Conservation (phyloP, 2,113 vertebrate species). For the Ictalurus punctatus region DNA sequence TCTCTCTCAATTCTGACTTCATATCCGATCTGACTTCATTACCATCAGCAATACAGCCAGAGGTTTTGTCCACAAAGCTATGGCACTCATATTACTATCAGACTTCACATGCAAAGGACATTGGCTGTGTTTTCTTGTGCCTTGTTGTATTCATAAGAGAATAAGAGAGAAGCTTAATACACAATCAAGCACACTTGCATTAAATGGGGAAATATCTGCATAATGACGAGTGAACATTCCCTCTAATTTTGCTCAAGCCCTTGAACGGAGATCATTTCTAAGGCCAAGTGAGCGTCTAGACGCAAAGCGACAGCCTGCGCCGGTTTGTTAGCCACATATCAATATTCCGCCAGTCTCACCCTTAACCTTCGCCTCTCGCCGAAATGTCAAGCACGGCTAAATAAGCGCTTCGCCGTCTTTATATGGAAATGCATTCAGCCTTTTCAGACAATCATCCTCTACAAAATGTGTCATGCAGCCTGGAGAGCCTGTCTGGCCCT, state of each 20-base stretch:
- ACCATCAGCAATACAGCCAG: background rate
- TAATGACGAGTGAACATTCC: slow-evolving; percentile 27
- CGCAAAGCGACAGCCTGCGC: slow-evolving; percentile 37
- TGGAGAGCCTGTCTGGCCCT: slow-evolving; percentile 43
- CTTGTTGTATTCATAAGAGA: background rate
- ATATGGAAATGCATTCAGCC: slow-evolving; percentile 73
- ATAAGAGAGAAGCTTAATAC: background rate
- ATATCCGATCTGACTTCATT: background rate
- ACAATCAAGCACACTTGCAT: background rate
- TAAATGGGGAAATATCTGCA: slow-evolving; percentile 30
- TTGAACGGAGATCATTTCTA: slow-evolving; percentile 41
- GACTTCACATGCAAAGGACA: background rate
- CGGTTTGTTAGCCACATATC: slow-evolving; percentile 63
- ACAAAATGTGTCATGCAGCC: slow-evolving; percentile 18
- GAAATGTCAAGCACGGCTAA: slow-evolving; percentile 73
- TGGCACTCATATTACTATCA: background rate
- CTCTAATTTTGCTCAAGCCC: slow-evolving; percentile 31
- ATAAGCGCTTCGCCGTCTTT: slow-evolving; percentile 57
- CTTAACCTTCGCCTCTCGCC: slow-evolving; percentile 57
- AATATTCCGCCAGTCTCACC: slow-evolving; percentile 54
- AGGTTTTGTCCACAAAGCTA: background rate
- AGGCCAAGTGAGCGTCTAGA: slow-evolving; percentile 51
- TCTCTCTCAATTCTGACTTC: slow-evolving; percentile 51
- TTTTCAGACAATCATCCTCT: slow-evolving; percentile 58
- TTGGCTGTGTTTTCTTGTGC: background rate